Conservation (phyloP, 1,140 invertebrate species). For the Drosophila obscura region DNA sequence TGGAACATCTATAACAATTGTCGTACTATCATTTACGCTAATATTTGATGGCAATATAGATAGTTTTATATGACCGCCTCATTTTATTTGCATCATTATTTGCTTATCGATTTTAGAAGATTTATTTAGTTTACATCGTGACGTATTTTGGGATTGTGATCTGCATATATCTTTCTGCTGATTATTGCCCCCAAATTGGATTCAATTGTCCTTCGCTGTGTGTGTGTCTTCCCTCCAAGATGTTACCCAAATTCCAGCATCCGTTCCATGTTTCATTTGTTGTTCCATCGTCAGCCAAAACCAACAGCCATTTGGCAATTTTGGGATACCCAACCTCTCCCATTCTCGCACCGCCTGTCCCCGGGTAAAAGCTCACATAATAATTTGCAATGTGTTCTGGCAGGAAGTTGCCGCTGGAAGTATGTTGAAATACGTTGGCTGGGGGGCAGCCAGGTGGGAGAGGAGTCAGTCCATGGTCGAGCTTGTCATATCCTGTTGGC, state of each 20-base stretch:
- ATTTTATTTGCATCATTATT: too few species aligned
- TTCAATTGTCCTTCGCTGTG: too few species aligned
- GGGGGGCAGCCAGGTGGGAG: constrained; percentile 10
- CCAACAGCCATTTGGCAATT: constrained; percentile 48
- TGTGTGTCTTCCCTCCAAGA: too few species aligned
- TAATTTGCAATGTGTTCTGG: constrained; percentile 63
- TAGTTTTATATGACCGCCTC: too few species aligned
- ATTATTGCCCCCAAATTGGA: too few species aligned
- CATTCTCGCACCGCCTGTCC: constrained; percentile 3
- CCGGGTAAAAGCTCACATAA: constrained; percentile 30
- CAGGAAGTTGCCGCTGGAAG: constrained; percentile 63
- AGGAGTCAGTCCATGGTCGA: constrained; percentile 25
- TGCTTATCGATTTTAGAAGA: too few species aligned
- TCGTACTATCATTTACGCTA: neutral
- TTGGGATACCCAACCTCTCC: constrained; percentile 22
- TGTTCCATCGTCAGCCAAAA: constrained; percentile 19
- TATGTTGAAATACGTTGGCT: constrained; percentile 28
- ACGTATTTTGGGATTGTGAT: too few species aligned
- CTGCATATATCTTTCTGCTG: too few species aligned
- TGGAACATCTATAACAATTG: constrained; percentile 31
- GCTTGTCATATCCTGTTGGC: constrained; percentile 79
- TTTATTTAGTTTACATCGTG: too few species aligned
- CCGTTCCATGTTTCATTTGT: constrained; percentile 3
- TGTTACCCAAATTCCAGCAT: neutral
- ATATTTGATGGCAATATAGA: constrained; percentile 13